A percentile compares a stretch with the other conserved stretches of the same genome.
Evolutionary conservation across 1,140 invertebrate genomes (phyloP).

Genomic region (Drosophila gunungcola): DNA sequence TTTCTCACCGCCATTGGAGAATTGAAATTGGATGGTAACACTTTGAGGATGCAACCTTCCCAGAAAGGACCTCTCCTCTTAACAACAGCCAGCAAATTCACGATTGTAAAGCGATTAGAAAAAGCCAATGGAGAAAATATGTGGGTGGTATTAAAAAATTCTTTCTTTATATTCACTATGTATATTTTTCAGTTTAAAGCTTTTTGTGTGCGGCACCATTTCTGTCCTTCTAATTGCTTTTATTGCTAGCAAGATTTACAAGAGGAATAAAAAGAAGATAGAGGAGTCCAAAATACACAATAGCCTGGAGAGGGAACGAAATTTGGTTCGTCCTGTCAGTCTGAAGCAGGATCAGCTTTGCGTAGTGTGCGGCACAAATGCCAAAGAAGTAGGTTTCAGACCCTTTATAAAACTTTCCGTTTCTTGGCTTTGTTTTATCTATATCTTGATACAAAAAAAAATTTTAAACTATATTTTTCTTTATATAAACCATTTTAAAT

Average conservation of each 20-base stretch:
- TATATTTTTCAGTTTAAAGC: slow-evolving; percentile 60
- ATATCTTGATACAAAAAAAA: no score
- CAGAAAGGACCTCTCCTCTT: slow-evolving; percentile 89
- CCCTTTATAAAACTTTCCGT: no score
- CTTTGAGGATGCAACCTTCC: slow-evolving; percentile 89
- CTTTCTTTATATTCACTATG: background rate
- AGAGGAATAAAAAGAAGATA: slow-evolving; percentile 86
- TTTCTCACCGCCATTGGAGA: slow-evolving; percentile 92
- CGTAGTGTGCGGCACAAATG: slow-evolving; percentile 90
- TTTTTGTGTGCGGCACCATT: slow-evolving; percentile 88
- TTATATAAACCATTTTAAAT: no score
- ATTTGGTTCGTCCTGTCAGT: slow-evolving; percentile 86
- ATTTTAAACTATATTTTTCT: no score
- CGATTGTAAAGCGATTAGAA: slow-evolving; percentile 89
- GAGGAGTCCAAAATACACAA: slow-evolving; percentile 87
- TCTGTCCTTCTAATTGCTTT: slow-evolving; percentile 88
- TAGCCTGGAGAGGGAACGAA: slow-evolving; percentile 87
- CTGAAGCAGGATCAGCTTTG: slow-evolving; percentile 89
- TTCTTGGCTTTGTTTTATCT: no score
- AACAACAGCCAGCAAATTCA: slow-evolving; percentile 89
- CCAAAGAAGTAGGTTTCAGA: slow-evolving; percentile 87
- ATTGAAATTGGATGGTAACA: slow-evolving; percentile 86
- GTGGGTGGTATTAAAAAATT: slow-evolving; percentile 27
- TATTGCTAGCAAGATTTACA: slow-evolving; percentile 87
- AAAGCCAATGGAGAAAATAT: slow-evolving; percentile 86